Base-by-base conservation (phyloP, 92 coral and sea anemone genomes). In the Ricordea florida region DNA sequence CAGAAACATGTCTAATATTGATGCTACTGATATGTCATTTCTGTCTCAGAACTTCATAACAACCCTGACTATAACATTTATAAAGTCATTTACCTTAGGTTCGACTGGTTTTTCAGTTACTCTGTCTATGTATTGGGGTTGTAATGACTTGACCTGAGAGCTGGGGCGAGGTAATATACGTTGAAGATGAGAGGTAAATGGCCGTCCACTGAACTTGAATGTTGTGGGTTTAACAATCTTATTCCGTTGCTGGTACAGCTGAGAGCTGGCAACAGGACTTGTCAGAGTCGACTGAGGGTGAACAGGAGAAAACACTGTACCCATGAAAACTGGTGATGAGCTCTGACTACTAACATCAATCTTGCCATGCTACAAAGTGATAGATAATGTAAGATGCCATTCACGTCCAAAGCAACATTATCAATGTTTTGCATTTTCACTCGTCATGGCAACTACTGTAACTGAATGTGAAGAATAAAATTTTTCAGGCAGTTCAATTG, bases 151-250 rank as follows among this genome's bases (percentile, higher is more conserved):
- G 47, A 40, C 56, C 29, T 70, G 63, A 22, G 50, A 13, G 14
- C 40, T 21, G 34, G 84, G 84, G 7, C 84, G 84, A 7, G 84
- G 84, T 20, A 78, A 58, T 26, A 78, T 78, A 13, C 66, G 65
- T 13, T 69, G 84, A n/a, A 78, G 64, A 18, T 53, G 76, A 25
- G 77, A 28, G 1, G 67, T 41, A 47, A 51, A 66, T 2, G 84
- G 4, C 8, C 60, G 62, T 22, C 77, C 84, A 27, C 76, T 30
- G 11, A 20, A 30, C 28, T 47, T 78, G 6, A 70, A 53, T 5
- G 77, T 31, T 52, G 64, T 55, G 11, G 60, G 37, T 53, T 37
- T 57, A 11, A 14, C 5, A 52, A 40, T 52, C 32, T 53, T 55
- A 40, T 70, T 70, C 37, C n/a, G n/a, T n/a, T 26, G 77, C 14